Conservation (phyloP, 2,888 invertebrate species). For the Seladonia tumulorum region DNA sequence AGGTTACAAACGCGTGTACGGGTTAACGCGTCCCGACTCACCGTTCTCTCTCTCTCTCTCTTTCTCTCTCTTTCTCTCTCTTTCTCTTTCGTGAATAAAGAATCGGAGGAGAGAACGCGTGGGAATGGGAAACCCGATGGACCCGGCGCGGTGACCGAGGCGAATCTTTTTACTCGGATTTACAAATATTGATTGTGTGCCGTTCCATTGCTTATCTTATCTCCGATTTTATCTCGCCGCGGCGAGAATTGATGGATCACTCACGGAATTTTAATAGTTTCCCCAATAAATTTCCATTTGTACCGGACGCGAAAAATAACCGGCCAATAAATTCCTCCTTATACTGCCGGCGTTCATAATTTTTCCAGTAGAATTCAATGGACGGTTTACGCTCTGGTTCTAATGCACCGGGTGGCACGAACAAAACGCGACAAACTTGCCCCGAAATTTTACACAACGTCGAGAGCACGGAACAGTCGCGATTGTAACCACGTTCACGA, state of each 20-base stretch:
- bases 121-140: slow-evolving; percentile 11
- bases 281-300: background rate
- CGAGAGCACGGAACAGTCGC: background rate
- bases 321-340: background rate
- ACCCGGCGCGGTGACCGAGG: background rate
- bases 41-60: background rate
- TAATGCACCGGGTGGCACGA: background rate
- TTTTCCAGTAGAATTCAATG: background rate
- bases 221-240: background rate
- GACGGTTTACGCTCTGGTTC: background rate
- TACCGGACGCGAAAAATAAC: background rate
- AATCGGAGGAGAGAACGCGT: slow-evolving; percentile 16
- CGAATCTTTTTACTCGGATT: background rate
- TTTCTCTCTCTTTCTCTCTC: background rate
- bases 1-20: slow-evolving; percentile 20
- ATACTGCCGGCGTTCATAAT: background rate
- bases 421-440: background rate
- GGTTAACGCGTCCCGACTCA: slow-evolving; percentile 35
- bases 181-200: slow-evolving; percentile 3
- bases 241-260: background rate
- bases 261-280: background rate
- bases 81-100: slow-evolving; percentile 11
- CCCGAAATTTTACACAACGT: background rate
- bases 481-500: background rate
- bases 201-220: background rate